Evolutionary conservation across 2,113 vertebrate species (phyloP).

Genomic region (Bujurquina vittata): DNA sequence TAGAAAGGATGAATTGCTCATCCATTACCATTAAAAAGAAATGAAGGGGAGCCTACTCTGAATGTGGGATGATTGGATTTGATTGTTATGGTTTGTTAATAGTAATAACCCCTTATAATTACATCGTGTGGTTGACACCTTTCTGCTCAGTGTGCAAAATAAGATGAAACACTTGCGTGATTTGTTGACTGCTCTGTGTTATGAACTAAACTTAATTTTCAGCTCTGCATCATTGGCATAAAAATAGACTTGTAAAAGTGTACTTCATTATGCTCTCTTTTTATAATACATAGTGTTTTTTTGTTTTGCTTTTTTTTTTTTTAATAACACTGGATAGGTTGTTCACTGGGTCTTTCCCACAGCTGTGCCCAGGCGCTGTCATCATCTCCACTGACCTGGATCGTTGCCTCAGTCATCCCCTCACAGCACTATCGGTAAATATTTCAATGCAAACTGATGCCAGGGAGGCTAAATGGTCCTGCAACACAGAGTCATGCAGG

Average conservation of each 20-base stretch:
- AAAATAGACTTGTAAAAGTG: slow-evolving; percentile 19
- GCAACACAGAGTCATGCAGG: slow-evolving; percentile 23
- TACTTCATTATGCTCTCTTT: background rate
- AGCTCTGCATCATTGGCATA: background rate
- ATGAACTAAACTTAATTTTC: background rate
- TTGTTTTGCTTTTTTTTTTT: slow-evolving; percentile 13
- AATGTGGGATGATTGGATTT: slow-evolving; percentile 38
- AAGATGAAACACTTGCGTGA: slow-evolving; percentile 15
- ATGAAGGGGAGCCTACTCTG: slow-evolving; percentile 15
- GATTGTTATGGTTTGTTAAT: slow-evolving; percentile 36
- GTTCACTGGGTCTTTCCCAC: slow-evolving; percentile 53
- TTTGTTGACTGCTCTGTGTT: background rate
- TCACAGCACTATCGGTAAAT: slow-evolving; percentile 51
- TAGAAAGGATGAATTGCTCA: slow-evolving; percentile 47
- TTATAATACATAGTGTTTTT: slow-evolving; percentile 5
- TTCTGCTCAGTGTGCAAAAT: background rate
- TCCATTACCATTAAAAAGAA: slow-evolving; percentile 51
- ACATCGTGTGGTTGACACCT: background rate
- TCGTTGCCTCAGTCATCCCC: slow-evolving; percentile 55
- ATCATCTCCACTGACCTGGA: slow-evolving; percentile 76
- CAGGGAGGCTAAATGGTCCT: slow-evolving; percentile 25
- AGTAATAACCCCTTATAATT: slow-evolving; percentile 21
- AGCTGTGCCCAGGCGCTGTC: slow-evolving; percentile 49
- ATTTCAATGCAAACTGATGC: slow-evolving; percentile 52
- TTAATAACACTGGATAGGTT: slow-evolving; percentile 2